Evolutionary conservation across 2,888 invertebrate species (phyloP).

Genomic region (Carpatolechia fugitivella): DNA sequence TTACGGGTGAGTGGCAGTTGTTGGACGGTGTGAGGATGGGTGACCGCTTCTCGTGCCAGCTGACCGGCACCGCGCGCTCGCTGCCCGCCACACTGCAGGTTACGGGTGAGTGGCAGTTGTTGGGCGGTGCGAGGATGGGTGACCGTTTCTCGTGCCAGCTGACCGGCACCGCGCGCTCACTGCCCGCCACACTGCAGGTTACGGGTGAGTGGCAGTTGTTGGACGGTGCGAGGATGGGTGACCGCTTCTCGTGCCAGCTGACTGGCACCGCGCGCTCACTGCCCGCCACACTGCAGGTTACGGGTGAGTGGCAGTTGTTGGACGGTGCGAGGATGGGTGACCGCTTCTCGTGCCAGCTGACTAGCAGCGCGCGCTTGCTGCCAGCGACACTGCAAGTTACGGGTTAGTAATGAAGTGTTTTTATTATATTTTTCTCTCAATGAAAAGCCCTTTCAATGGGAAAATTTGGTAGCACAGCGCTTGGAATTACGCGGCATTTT

Average conservation of each 20-base stretch:
- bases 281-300: conserved; percentile 39
- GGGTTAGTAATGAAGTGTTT: too few species aligned
- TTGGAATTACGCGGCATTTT: too few species aligned
- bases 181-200: conserved; percentile 39
- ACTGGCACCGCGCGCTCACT: conserved; percentile 81
- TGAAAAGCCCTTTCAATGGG: too few species aligned
- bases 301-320: too few species aligned
- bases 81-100: conserved; percentile 51
- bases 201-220: conserved; percentile 45
- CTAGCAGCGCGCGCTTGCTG: too few species aligned
- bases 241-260: conserved; percentile 83
- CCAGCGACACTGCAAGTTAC: too few species aligned
- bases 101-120: conserved; percentile 41
- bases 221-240: conserved; percentile 68
- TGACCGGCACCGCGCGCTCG: conserved; percentile 83
- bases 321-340: too few species aligned
- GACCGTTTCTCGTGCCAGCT: conserved; percentile 82
- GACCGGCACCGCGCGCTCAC: conserved; percentile 82
- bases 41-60: conserved; percentile 81
- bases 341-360: too few species aligned
- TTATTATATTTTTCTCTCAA: too few species aligned
- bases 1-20: conserved; percentile 39
- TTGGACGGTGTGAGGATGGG: conserved; percentile 66
- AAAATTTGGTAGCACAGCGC: too few species aligned
- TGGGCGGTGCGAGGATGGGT: conserved; percentile 66